Conservation (phyloP, 2,888 invertebrate genomes). For the Leptopilina syphax region DNA sequence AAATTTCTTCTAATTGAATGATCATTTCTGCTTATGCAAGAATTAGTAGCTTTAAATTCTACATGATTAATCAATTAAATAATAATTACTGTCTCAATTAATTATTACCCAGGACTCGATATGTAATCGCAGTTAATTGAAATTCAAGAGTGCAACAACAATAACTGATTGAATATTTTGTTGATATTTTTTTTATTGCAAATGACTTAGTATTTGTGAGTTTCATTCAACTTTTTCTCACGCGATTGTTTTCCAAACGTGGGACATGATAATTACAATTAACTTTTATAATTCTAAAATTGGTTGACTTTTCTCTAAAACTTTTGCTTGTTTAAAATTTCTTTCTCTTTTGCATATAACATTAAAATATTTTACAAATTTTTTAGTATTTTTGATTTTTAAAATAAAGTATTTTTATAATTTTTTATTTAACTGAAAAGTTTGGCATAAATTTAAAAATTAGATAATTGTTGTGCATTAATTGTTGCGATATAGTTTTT, state of each 20-base stretch:
- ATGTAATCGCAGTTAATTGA: conserved; percentile 26
- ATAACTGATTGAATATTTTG: conserved; percentile 13
- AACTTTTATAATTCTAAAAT: background rate
- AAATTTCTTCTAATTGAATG: conserved; percentile 27
- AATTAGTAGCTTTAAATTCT: conserved; percentile 30
- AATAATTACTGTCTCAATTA: conserved; percentile 27
- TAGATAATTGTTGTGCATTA: background rate
- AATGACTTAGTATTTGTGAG: background rate
- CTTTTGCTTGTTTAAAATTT: background rate
- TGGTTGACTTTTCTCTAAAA: background rate
- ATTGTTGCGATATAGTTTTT: background rate
- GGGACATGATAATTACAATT: conserved; percentile 4
- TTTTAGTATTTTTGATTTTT: background rate
- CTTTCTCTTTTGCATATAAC: background rate
- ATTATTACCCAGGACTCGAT: conserved; percentile 6
- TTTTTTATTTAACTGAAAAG: no score
- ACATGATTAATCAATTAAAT: conserved; percentile 24
- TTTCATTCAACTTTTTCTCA: conserved; percentile 10
- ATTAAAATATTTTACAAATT: background rate
- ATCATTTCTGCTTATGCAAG: conserved; percentile 16
- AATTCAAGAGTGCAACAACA: background rate
- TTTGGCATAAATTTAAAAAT: no score
- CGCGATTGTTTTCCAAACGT: conserved; percentile 7
- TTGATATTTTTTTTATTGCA: background rate
- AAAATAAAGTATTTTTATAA: no score